Base-by-base conservation (phyloP, 2,888 invertebrate species). In the Clanis bilineata region DNA sequence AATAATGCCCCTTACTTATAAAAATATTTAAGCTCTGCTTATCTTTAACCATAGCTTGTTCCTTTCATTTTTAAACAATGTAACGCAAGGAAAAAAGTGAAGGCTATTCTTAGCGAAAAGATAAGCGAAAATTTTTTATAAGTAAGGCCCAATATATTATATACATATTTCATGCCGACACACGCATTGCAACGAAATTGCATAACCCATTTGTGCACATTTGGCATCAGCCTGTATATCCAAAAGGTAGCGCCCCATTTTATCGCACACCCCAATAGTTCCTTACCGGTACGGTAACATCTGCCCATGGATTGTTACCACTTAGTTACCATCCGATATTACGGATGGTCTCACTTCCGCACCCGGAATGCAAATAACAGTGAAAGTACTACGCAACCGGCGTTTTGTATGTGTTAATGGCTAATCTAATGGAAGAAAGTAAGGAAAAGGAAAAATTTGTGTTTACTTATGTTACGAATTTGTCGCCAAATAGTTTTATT, bases 281-380 rank as follows among this genome's bases (percentile, higher is more conserved):
- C 69, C 80, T 77, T 91, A 91, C 90, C 78, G 88, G 82, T 83
- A 71, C 70, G 64, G 61, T 78, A 83, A 86, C 91, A 91, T 90
- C 91, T 90, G 90, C 79, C 81, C 70, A 68, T 68, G 68, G 73
- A 60, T 45, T 68, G 71, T 73, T 67, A 36, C 7, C 6, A 5
- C 0, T 41, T n/a, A n/a, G n/a, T n/a, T 41, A 67, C 71, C 64
- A 69, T 62, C 63, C 63, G 65, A 72, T 70, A 66, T 64, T 68
- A 71, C 57, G 57, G 62, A 59, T 58, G 64, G 69, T 65, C 67
- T 64, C 77, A 80, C 80, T 77, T 85, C 84, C 83, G 81, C 59
- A 66, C 68, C 70, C 67, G 63, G 41, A 67, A 69, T 70, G 62
- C 71, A 66, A 69, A 70, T 59, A 67, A 58, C 58, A 73, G 78